Conservation (phyloP, 2,113 vertebrate species). For the Daubentonia madagascariensis region DNA sequence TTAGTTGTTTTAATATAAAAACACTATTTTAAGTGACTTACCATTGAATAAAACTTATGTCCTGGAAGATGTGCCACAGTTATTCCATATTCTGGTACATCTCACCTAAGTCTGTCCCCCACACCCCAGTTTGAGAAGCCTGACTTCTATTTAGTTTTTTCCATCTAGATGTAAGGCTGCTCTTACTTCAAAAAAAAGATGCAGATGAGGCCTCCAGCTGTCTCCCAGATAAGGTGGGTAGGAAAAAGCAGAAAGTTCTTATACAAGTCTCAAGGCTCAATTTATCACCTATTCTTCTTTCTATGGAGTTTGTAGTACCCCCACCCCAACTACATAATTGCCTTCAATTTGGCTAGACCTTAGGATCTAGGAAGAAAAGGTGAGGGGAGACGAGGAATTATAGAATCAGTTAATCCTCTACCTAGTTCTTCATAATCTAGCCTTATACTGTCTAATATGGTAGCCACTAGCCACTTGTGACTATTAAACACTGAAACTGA, state of each 20-base stretch:
- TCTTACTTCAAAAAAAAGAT: not conserved
- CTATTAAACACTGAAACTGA: constrained; percentile 3
- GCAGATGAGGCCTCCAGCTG: not conserved
- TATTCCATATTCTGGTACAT: not conserved
- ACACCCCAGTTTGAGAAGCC: not conserved
- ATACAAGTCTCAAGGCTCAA: not conserved
- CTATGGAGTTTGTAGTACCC: not conserved
- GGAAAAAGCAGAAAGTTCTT: constrained; percentile 6
- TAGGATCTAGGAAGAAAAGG: constrained; percentile 16
- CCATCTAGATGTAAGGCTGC: constrained; percentile 6
- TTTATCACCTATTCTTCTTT: not conserved
- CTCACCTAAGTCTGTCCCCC: not conserved
- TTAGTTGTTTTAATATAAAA: constrained; percentile 4
- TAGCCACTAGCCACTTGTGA: not conserved
- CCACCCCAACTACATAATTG: not conserved
- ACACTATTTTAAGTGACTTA: constrained; percentile 14
- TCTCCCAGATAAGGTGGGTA: not conserved
- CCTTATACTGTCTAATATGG: not conserved
- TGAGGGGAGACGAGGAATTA: not conserved
- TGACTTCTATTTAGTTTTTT: not conserved
- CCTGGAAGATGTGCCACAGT: not conserved
- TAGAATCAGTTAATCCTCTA: not conserved
- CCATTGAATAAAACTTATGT: constrained; percentile 9
- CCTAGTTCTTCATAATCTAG: constrained; percentile 27
- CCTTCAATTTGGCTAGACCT: not conserved